These are phyloP conservation scores for Mugil cephalus DNA, from an alignment of 2,113 vertebrate genomes.

Conservation along the genomic window DNA sequence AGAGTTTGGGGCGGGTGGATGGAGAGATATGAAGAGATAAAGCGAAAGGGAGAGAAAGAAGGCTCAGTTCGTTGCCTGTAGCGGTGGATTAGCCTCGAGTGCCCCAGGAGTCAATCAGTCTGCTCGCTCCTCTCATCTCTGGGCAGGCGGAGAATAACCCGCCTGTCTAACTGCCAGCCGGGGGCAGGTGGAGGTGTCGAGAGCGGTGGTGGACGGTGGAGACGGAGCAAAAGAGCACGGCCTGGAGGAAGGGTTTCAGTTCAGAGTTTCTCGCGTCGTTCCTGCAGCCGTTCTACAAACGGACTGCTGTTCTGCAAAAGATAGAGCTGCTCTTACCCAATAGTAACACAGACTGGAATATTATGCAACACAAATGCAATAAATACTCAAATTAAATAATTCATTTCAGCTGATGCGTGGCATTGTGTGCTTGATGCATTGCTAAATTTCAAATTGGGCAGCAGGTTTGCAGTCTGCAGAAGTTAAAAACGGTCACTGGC, in stretches of 20 bases:
- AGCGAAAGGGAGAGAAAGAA: conserved; percentile 13
- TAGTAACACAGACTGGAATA: too few relatives aligned
- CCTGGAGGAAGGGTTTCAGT: conserved; percentile 2
- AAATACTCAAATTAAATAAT: too few relatives aligned
- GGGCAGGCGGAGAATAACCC: conserved; percentile 56
- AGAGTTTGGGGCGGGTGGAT: conserved; percentile 30
- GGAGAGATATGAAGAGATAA: conserved; percentile 38
- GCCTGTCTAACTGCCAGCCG: conserved; percentile 36
- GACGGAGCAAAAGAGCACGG: conserved; percentile 21
- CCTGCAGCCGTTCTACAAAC: neutral
- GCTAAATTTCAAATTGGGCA: too few relatives aligned
- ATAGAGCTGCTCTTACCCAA: too few relatives aligned
- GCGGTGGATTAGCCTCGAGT: conserved; percentile 68
- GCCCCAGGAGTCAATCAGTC: conserved; percentile 67
- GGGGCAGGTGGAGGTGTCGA: conserved; percentile 39
- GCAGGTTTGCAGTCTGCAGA: too few relatives aligned
- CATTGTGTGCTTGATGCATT: too few relatives aligned
- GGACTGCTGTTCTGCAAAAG: neutral
- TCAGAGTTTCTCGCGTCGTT: neutral
- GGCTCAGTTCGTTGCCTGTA: conserved; percentile 52
- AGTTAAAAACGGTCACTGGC: too few relatives aligned
- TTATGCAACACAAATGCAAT: too few relatives aligned
- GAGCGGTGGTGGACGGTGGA: conserved; percentile 12
- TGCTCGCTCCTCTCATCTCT: conserved; percentile 65
- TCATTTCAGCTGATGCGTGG: too few relatives aligned